Evolutionary conservation across 2,888 invertebrate species (phyloP).

Genomic region (Philonicus albiceps): DNA sequence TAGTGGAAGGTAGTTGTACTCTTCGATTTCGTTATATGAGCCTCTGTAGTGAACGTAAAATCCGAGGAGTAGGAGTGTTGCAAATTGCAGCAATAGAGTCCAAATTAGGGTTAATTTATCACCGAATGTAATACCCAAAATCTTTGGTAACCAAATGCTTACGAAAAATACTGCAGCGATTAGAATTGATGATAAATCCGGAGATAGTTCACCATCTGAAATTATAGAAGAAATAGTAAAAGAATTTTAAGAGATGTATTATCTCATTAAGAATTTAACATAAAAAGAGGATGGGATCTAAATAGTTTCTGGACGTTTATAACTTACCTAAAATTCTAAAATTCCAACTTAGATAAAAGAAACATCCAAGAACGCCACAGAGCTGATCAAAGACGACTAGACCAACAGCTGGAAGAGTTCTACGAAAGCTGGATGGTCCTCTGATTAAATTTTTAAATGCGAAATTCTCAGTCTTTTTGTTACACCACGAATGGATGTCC

Average conservation of each 20-base stretch:
- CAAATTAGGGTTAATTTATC: conserved; percentile 45
- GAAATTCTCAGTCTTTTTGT: conserved; percentile 61
- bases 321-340: conserved; percentile 64
- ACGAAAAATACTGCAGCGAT: conserved; percentile 66
- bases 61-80: conserved; percentile 44
- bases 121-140: conserved; percentile 29
- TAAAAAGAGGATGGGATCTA: background rate
- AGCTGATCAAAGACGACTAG: conserved; percentile 74
- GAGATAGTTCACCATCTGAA: conserved; percentile 50
- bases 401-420: conserved; percentile 66
- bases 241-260: background rate
- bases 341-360: conserved; percentile 69
- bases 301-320: background rate
- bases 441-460: conserved; percentile 55
- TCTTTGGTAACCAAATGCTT: conserved; percentile 42
- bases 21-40: conserved; percentile 38
- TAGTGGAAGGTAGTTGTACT: conserved; percentile 45
- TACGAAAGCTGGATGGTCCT: conserved; percentile 63
- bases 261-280: background rate
- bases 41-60: conserved; percentile 47
- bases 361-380: conserved; percentile 69
- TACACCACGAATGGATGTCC: conserved; percentile 65
- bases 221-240: conserved; percentile 11
- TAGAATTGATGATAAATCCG: conserved; percentile 66
- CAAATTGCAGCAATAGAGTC: conserved; percentile 43